Base-by-base conservation (phyloP, 1,140 invertebrate species). In the Trypoxylus dichotomus region DNA sequence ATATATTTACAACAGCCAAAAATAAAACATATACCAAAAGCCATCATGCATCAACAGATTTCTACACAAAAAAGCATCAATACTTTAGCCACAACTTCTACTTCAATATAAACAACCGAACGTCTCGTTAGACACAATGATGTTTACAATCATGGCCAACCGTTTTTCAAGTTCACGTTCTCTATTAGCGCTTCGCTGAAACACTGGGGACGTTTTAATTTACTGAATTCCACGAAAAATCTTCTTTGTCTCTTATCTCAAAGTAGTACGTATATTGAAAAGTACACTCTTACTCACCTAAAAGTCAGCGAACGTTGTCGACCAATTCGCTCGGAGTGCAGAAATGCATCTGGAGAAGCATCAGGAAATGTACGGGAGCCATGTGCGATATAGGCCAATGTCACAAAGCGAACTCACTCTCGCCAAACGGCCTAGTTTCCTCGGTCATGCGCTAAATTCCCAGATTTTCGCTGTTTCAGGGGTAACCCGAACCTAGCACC, bases 391-490 rank as follows among this genome's bases (percentile, higher is more conserved):
- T 75, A 75, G 74, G 74, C 74, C 74, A 75, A 75, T 75, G 74
- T 75, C 74, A 75, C 74, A 43, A 41, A 42, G 41, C 74, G 74
- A 47, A 42, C 74, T 75, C 74, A 75, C 74, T 75, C 74, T 75
- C 43, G 41, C n/a, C 74, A 75, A 75, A 27, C 74, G 74, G 21
- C 74, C 74, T 54, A 75, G 25, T 75, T 75, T 75, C 43, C 42
- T 37, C 19, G 43, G 25, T 75, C 74, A 75, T 75, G 74, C 74
- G 74, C 74, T 24, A 13, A 24, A 68, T 68, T 37, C 60, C 60
- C 60, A 24, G 60, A 68, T 68, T 68, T 68, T 68, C 60, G 25
- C 60, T 68, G 27, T 24, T 68, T 27, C 60, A 68, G 3, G 60
- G 60, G 27, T 3, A 68, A 68, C 60, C 60, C 60, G 60, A 68